Conservation (phyloP, 2,888 invertebrate species). For the Melanotus villosus region DNA sequence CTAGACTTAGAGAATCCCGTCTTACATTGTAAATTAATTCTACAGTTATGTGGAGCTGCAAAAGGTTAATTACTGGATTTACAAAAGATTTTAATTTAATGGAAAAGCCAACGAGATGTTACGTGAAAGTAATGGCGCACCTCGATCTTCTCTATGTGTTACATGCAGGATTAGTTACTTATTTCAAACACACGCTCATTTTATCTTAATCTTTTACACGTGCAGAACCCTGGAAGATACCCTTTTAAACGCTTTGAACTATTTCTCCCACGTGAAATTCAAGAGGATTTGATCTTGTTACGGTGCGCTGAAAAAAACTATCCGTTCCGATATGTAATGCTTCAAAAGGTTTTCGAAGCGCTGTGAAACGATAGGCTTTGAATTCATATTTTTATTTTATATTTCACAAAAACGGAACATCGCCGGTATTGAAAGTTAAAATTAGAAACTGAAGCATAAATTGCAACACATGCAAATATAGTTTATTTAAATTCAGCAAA, state of each 20-base stretch:
- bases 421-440: too few species aligned
- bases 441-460: too few species aligned
- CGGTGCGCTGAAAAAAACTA: too few species aligned
- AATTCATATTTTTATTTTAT: too few species aligned
- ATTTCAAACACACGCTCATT: constrained; percentile 16
- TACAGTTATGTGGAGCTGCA: constrained; percentile 24
- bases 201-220: constrained; percentile 27
- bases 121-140: constrained; percentile 31
- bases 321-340: too few species aligned
- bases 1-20: constrained; percentile 11
- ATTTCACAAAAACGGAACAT: too few species aligned
- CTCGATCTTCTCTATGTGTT: constrained; percentile 18
- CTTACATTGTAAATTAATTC: constrained; percentile 34
- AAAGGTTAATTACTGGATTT: constrained; percentile 41
- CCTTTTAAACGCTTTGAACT: background rate
- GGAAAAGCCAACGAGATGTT: constrained; percentile 22
- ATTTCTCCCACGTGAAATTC: too few species aligned
- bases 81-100: constrained; percentile 29
- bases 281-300: too few species aligned
- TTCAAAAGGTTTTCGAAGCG: too few species aligned
- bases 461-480: too few species aligned
- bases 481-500: too few species aligned
- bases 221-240: background rate
- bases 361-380: too few species aligned
- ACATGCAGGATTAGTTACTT: constrained; percentile 25